These are phyloP conservation scores for Caenorhabditis becei DNA, from an alignment of 2,888 invertebrate genomes.

Conservation along the genomic window DNA sequence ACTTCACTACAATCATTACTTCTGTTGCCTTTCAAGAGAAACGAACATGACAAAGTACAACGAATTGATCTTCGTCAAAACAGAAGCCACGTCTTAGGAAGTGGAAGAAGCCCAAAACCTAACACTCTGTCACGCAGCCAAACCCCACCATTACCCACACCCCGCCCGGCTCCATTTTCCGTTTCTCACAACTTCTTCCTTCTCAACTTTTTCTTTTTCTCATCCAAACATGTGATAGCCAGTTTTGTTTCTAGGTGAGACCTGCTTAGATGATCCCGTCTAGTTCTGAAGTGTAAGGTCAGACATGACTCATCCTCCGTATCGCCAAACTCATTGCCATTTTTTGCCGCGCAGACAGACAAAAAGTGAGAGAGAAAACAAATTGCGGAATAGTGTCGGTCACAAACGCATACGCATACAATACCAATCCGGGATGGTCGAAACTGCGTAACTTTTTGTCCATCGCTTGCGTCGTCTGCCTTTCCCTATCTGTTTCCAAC, in stretches of 20 bases:
- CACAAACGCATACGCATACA: conserved; percentile 6
- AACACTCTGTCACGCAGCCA: not conserved
- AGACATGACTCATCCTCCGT: not conserved
- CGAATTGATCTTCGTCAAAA: not conserved
- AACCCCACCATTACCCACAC: not conserved
- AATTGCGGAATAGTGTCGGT: conserved; percentile 7
- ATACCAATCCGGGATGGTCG: not conserved
- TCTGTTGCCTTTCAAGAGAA: not conserved
- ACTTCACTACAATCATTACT: not conserved
- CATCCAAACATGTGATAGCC: no score
- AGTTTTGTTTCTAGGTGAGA: no score
- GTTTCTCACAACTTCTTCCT: no score
- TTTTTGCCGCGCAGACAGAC: not conserved
- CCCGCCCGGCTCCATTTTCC: not conserved
- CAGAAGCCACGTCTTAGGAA: not conserved
- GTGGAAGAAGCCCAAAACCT: conserved; percentile 1
- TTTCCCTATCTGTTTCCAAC: not conserved
- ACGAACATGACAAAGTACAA: not conserved
- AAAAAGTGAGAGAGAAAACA: not conserved
- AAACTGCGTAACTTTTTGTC: conserved; percentile 26
- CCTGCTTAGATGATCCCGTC: no score
- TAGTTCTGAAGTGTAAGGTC: not conserved
- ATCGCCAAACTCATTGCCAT: conserved; percentile 6
- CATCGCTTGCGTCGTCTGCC: not conserved
- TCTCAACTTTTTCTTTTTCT: not conserved